A percentile compares a stretch with the other conserved stretches of the same genome.
Conservation (phyloP, 2,888 invertebrate species). For the Cordilura impudica region DNA sequence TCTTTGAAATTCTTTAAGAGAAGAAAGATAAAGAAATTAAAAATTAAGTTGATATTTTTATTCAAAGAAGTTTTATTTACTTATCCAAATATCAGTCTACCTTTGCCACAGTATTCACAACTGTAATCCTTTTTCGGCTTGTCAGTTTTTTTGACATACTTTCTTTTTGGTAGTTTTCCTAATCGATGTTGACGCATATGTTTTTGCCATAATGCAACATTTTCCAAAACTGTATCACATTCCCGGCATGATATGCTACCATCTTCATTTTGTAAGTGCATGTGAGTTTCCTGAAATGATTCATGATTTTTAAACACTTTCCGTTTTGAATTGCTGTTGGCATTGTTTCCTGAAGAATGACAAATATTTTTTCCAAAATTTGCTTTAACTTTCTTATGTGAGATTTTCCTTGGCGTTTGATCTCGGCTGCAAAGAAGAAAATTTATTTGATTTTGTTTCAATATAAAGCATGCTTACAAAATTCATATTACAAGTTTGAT, state of each 20-base stretch:
- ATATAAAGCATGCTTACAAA: no score
- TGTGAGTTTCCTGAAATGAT: not conserved
- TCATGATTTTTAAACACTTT: not conserved
- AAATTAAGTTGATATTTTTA: not conserved
- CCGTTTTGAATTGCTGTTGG: not conserved
- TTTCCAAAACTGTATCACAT: conserved; percentile 22
- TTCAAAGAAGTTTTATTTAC: no score
- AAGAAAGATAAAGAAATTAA: conserved; percentile 2
- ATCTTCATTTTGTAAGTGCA: conserved; percentile 2
- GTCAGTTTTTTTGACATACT: not conserved
- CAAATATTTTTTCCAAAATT: not conserved
- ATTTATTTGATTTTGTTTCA: no score
- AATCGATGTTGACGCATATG: conserved; percentile 25
- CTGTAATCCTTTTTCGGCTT: not conserved
- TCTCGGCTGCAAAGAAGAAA: not conserved
- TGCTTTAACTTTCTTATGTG: not conserved
- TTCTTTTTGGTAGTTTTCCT: conserved; percentile 1
- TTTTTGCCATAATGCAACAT: conserved; percentile 17
- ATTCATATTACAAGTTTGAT: no score
- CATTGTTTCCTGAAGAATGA: not conserved
- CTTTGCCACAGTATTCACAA: conserved; percentile 54
- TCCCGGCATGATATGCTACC: conserved; percentile 20
- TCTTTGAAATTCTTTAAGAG: not conserved
- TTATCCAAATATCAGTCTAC: not conserved
- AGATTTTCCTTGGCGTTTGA: not conserved